Base-by-base conservation (phyloP, 2,797 vertebrate genomes). In the Eulemur coronatus region DNA sequence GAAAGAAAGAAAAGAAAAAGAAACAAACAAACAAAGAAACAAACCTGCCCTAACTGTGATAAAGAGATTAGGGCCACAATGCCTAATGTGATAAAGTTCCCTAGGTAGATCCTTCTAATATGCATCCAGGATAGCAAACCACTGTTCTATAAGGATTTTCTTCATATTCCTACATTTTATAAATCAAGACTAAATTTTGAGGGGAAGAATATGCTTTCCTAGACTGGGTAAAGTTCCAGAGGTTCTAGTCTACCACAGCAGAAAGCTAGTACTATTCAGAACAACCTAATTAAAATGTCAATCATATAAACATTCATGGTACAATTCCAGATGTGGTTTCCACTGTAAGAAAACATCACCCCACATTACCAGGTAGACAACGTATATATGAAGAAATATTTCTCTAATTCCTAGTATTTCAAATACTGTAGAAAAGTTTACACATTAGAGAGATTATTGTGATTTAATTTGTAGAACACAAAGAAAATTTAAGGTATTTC, bases 121-220 rank as follows among this genome's bases (percentile, higher is more conserved):
- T n/a, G 18, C 28, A 48, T 38, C 20, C 22, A 84, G 75, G 13
- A 48, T 13, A 73, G 14, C 61, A 17, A 87, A 84, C 17, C 4
- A 22, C 7, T 38, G 7, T 26, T 79, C 8, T 46, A 57, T 17
- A 18, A 59, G 9, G 10, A 48, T 26, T 72, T 89, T 80, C 38
- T 65, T 59, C 28, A 76, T 38, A 67, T 13, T 18, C 20, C 33
- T 82, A 30, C 52, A 75, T 91, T 73, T 93, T 55, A 91, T 38
- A 96, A 84, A 81, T 63, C 33, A 76, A 96, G 24, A 78, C 65
- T 84, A 67, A 82, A 95, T 80, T 91, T 55, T 95, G 33, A 84
- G 38, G 8, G 28, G 35, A 92, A 85, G 7, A 95, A 69, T 65
- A 92, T 41, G 24, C 28, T 76, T 93, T 93, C 43, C 69, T 84